Percentiles rank a stretch among this genome's conserved stretches.
phyloP scores from a whole-genome alignment of 1,140 invertebrate genomes.

The Batillaria attramentaria region DNA sequence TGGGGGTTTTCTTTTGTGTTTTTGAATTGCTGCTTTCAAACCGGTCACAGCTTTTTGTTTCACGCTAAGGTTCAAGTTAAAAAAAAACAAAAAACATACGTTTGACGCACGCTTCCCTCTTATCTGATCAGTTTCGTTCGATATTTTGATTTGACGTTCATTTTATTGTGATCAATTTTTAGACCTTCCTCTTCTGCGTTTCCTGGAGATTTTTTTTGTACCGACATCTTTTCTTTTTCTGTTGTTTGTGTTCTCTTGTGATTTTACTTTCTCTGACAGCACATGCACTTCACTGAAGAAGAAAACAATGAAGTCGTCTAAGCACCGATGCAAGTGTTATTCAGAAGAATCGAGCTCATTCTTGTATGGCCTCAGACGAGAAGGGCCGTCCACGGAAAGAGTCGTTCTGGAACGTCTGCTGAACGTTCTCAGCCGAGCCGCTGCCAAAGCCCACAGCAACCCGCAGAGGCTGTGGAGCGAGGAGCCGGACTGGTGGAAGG shows the following conservation, averaged over 20 bases:
- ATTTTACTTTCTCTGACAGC: no score
- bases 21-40: no score
- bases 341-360: neutral
- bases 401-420: slow-evolving; percentile 20
- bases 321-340: slow-evolving; percentile 24
- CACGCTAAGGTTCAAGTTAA: no score
- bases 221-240: neutral
- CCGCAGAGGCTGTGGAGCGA: slow-evolving; percentile 26
- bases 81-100: no score
- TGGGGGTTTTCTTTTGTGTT: no score
- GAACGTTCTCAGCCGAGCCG: slow-evolving; percentile 23
- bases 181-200: no score
- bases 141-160: no score
- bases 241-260: neutral
- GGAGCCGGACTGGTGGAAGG: slow-evolving; percentile 17
- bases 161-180: neutral
- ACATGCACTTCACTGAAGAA: neutral
- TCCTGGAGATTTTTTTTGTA: neutral
- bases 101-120: no score
- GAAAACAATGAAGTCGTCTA: neutral
- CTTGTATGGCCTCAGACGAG: slow-evolving; percentile 23
- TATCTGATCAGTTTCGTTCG: neutral
- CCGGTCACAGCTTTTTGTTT: no score
- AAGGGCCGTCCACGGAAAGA: slow-evolving; percentile 14
- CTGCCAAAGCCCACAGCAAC: neutral